Percentiles rank a stretch among this genome's conserved stretches.
phyloP scores from a whole-genome alignment of 2,797 vertebrate species.

The Echiichthys vipera region DNA sequence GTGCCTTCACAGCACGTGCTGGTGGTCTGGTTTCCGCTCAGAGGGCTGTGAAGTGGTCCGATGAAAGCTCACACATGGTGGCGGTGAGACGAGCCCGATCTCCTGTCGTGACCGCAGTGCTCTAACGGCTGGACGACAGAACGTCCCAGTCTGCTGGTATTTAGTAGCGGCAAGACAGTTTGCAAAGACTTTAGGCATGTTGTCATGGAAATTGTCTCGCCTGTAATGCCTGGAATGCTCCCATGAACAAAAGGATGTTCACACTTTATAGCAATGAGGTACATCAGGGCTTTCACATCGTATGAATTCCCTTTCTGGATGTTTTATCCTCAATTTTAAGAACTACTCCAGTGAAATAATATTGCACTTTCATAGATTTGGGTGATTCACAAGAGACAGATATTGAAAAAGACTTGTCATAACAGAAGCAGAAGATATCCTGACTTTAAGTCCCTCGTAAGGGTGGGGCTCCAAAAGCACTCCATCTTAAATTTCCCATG shows the following conservation, averaged over 20 bases:
- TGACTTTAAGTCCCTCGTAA: neutral
- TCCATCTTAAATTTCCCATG: neutral
- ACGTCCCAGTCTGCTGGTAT: neutral
- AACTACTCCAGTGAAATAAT: neutral
- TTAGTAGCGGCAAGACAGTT: neutral
- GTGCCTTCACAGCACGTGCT: conserved; percentile 49
- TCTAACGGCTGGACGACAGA: conserved; percentile 17
- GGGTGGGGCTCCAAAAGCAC: neutral
- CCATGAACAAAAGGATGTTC: neutral
- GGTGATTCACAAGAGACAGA: neutral
- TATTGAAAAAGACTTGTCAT: neutral
- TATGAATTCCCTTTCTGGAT: neutral
- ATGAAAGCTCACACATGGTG: conserved; percentile 66
- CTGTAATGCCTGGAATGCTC: conserved; percentile 3
- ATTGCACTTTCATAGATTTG: neutral
- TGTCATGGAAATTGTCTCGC: neutral
- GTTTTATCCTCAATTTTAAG: neutral
- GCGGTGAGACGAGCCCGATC: conserved; percentile 41
- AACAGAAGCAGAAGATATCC: neutral
- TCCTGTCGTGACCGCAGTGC: conserved; percentile 38
- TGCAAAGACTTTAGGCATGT: neutral
- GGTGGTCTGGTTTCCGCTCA: conserved; percentile 71
- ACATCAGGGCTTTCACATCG: neutral
- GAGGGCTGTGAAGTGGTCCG: conserved; percentile 66
- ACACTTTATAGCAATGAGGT: neutral